phyloP scores from a whole-genome alignment of 2,888 invertebrate genomes.

The Ormyrus nitidulus region DNA sequence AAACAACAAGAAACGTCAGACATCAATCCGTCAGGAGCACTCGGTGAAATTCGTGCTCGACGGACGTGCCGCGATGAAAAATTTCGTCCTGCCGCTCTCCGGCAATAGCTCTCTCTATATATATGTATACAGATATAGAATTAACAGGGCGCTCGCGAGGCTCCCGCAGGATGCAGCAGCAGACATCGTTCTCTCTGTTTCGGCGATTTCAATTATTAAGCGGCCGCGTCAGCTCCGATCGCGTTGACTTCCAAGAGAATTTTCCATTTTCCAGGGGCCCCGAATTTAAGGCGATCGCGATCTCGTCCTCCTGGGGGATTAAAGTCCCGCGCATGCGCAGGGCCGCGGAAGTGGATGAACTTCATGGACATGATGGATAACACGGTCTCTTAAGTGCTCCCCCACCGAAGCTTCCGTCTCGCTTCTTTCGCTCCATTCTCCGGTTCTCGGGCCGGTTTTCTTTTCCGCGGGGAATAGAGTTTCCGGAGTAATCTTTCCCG shows the following conservation, averaged over 20 bases:
- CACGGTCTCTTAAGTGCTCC: conserved; percentile 46
- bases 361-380: conserved; percentile 53
- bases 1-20: not conserved
- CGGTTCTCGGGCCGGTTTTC: not conserved
- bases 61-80: not conserved
- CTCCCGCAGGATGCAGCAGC: too few species aligned
- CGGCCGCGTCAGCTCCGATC: not conserved
- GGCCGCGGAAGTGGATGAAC: conserved; percentile 25
- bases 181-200: not conserved
- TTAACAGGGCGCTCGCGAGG: too few species aligned
- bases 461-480: conserved; percentile 1
- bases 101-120: too few species aligned
- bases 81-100: not conserved
- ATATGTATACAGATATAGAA: too few species aligned
- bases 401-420: not conserved
- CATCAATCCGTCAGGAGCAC: conserved; percentile 1
- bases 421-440: not conserved
- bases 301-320: not conserved
- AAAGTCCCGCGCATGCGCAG: not conserved
- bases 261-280: conserved; percentile 13
- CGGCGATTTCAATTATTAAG: conserved; percentile 29
- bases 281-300: not conserved
- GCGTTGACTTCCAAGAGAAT: conserved; percentile 21
- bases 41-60: not conserved
- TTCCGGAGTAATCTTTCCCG: not conserved